Evolutionary conservation across 2,113 vertebrate genomes (phyloP).

Genomic region (Nipponia nippon): DNA sequence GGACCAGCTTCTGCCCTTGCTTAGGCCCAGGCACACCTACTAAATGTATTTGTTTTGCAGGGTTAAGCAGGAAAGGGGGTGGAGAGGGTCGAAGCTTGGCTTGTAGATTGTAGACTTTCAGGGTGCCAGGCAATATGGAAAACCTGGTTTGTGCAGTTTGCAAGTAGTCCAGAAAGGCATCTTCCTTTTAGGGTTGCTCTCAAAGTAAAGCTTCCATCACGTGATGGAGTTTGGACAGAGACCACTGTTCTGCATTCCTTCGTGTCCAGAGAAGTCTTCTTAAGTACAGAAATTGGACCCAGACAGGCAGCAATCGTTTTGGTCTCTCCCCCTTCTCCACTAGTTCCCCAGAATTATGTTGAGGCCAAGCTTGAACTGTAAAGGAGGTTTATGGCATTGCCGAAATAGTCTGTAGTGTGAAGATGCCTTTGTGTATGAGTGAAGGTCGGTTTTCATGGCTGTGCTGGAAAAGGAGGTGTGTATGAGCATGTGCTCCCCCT

Average conservation of each 20-base stretch:
- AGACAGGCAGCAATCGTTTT: not conserved
- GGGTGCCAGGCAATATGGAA: not conserved
- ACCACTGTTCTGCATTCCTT: too few species aligned
- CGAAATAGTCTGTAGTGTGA: not conserved
- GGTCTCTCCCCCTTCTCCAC: fast-evolving
- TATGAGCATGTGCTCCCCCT: not conserved
- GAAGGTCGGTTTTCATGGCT: not conserved
- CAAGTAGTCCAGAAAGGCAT: not conserved
- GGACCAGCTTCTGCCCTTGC: not conserved
- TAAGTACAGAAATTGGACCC: not conserved
- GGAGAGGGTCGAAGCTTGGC: not conserved
- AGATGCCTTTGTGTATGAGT: not conserved
- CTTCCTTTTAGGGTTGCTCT: not conserved
- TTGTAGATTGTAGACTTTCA: not conserved
- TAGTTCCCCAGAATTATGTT: not conserved
- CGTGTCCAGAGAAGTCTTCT: not conserved
- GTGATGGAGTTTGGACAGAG: not conserved
- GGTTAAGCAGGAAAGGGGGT: not conserved
- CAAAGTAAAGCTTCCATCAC: not conserved
- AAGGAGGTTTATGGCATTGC: not conserved
- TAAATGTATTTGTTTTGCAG: not conserved
- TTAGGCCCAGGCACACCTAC: not conserved
- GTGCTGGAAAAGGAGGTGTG: not conserved
- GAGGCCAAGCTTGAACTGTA: not conserved
- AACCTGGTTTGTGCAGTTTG: not conserved